Conservation (phyloP, 2,888 invertebrate species). For the Ormyrus rosae region DNA sequence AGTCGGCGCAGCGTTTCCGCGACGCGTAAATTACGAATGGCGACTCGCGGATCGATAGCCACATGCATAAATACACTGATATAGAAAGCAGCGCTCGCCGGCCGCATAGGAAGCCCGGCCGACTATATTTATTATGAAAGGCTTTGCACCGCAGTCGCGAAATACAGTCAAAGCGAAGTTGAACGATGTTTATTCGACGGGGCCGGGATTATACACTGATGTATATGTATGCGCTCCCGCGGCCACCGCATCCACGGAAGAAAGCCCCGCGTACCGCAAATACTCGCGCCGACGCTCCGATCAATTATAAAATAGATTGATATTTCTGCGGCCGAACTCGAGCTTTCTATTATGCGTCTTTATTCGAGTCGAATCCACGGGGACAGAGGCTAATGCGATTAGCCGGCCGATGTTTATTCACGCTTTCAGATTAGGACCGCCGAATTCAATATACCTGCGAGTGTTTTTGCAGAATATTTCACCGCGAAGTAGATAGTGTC, state of each 20-base stretch:
- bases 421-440: too few relatives aligned
- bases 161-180: constrained; percentile 16
- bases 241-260: constrained; percentile 2
- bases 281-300: constrained; percentile 4
- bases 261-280: constrained; percentile 2
- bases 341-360: constrained; percentile 19
- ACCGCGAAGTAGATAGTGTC: neutral
- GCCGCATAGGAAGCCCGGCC: neutral
- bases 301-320: constrained; percentile 44
- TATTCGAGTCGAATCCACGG: constrained; percentile 15
- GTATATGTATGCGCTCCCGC: neutral
- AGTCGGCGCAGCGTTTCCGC: neutral
- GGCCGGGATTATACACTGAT: neutral
- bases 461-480: too few relatives aligned
- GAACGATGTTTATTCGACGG: constrained; percentile 24
- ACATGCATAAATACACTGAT: neutral
- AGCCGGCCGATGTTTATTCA: too few relatives aligned
- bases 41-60: neutral
- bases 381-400: neutral
- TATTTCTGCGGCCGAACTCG: constrained; percentile 18
- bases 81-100: neutral
- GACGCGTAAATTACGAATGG: constrained; percentile 27
- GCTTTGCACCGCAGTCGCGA: constrained; percentile 18
- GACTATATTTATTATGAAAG: constrained; percentile 41
- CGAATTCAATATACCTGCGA: neutral